Conservation (phyloP, 2,113 vertebrate genomes). For the Protomyctophum bolini region DNA sequence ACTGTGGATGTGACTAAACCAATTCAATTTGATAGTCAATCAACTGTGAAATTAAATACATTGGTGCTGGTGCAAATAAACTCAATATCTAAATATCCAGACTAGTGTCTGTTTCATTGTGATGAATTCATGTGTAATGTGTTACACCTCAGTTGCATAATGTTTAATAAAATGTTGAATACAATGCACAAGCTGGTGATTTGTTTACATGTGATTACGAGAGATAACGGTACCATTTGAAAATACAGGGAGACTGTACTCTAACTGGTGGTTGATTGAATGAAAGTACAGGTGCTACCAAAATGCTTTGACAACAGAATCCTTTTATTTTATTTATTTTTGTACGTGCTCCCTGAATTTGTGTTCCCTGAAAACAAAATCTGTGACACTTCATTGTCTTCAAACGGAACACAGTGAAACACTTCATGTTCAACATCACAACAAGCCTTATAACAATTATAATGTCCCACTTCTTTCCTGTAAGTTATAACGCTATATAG, state of each 20-base stretch:
- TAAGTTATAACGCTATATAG: constrained; percentile 13
- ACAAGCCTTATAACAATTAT: too few species aligned
- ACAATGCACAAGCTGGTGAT: background rate
- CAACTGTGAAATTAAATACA: constrained; percentile 27
- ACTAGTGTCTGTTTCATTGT: constrained; percentile 1
- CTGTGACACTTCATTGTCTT: too few species aligned
- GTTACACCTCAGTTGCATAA: background rate
- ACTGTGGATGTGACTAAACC: background rate
- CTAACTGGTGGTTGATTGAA: too few species aligned
- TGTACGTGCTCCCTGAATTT: too few species aligned
- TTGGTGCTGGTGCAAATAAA: constrained; percentile 3
- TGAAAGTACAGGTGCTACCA: too few species aligned
- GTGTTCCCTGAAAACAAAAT: too few species aligned
- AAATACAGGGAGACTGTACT: too few species aligned
- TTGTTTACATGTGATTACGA: background rate
- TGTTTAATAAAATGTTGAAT: background rate
- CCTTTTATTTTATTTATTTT: too few species aligned
- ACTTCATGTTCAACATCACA: too few species aligned
- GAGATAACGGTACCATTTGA: too few species aligned
- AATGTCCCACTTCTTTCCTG: constrained; percentile 11
- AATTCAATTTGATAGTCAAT: constrained; percentile 17
- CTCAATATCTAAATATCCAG: background rate
- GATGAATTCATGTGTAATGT: background rate
- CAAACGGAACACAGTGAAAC: too few species aligned
- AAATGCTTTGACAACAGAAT: too few species aligned